Evolutionary conservation across 2,888 invertebrate genomes (phyloP).

Genomic region (Tanypteryx hageni): DNA sequence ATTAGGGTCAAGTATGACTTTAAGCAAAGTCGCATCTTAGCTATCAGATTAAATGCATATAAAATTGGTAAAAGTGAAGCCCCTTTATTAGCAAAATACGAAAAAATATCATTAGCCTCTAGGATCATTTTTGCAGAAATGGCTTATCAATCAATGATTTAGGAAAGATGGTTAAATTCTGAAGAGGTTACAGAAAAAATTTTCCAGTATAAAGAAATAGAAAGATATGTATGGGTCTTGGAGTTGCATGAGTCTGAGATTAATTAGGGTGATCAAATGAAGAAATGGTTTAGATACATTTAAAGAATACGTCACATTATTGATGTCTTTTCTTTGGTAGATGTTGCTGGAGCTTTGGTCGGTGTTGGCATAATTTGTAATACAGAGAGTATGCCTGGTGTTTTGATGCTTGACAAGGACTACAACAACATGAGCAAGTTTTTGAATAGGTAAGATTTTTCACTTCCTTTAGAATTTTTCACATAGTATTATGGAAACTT

Average conservation of each 20-base stretch:
- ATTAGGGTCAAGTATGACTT: too few relatives aligned
- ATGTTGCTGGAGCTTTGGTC: slow-evolving; percentile 94
- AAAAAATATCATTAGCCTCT: background rate
- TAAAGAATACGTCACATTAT: background rate
- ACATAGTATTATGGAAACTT: too few relatives aligned
- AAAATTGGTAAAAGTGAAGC: background rate
- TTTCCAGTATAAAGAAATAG: background rate
- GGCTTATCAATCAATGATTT: background rate
- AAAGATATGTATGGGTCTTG: background rate
- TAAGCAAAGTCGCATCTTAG: background rate
- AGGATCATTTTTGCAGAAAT: background rate
- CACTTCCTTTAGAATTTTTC: background rate
- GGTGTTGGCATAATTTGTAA: slow-evolving; percentile 96
- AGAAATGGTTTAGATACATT: too few relatives aligned
- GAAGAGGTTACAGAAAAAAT: background rate
- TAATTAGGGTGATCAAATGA: background rate
- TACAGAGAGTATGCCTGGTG: slow-evolving; percentile 88
- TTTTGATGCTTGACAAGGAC: slow-evolving; percentile 91
- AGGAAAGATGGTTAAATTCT: background rate
- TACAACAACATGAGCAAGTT: slow-evolving; percentile 99
- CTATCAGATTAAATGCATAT: background rate
- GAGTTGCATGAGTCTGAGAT: background rate
- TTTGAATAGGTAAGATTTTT: slow-evolving; percentile 83
- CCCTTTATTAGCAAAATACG: background rate
- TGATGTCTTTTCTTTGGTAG: slow-evolving; percentile 74